Evolutionary conservation across 2,113 vertebrate species (phyloP).

Genomic region (Sceloporus undulatus): DNA sequence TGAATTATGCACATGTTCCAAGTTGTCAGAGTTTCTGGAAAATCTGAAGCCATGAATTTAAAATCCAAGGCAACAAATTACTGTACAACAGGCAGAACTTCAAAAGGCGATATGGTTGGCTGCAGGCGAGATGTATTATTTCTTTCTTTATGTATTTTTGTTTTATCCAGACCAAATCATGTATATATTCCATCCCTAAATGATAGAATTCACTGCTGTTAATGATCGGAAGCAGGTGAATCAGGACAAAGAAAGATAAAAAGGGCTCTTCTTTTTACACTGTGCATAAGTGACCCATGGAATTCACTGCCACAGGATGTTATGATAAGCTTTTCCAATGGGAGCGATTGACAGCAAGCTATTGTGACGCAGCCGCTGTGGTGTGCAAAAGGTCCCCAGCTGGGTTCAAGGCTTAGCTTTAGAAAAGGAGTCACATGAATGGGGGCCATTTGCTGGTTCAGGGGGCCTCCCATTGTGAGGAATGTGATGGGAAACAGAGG

Average conservation of each 20-base stretch:
- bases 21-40: neutral
- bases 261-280: neutral
- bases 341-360: neutral
- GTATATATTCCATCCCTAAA: neutral
- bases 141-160: neutral
- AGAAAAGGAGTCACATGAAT: neutral
- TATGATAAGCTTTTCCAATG: neutral
- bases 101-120: neutral
- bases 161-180: neutral
- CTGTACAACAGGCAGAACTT: neutral
- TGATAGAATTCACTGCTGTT: neutral
- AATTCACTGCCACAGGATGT: neutral
- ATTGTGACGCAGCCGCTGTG: neutral
- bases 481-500: neutral
- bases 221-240: neutral
- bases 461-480: neutral
- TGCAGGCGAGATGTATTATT: neutral
- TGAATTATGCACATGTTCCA: neutral
- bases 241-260: neutral
- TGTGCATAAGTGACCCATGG: neutral
- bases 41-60: slow-evolving; percentile 4
- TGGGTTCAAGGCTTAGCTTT: neutral
- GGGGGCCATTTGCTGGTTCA: neutral
- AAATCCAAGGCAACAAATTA: neutral
- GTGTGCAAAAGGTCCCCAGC: neutral